Base-by-base conservation (phyloP, 2,888 invertebrate species). In the Gnatocerus cornutus region DNA sequence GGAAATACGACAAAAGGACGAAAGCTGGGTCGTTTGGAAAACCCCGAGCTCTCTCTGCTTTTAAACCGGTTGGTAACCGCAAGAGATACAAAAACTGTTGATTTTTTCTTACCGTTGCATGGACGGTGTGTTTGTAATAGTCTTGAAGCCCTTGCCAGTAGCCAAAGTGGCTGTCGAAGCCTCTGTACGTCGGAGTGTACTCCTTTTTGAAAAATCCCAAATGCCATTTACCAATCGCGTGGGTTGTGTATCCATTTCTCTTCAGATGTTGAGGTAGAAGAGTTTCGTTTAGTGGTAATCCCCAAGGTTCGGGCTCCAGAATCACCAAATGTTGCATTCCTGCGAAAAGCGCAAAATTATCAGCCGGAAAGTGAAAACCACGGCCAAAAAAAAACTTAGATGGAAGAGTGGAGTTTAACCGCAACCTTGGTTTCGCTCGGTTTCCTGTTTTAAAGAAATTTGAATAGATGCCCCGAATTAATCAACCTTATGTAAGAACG, bases 161-260 rank as follows among this genome's bases (percentile, higher is more conserved):
- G 0, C 97, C 97, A 80, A 90, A 93, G 82, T 95, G 94, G 3
- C 89, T 87, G 75, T 94, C 91, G 79, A 94, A 97, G 2, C 95
- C 95, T 61, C 95, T 88, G 62, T 87, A 87, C 1, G 89, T 89
- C 0, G 95, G 95, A 1, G 93, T 89, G 81, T 90, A 94, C 75
- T 90, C 90, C 59, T 87, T 87, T 62, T 88, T 87, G 72, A 90
- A 91, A 86, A 91, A 94, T 0, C 97, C 97, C 68, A 97, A 88
- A 82, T 94, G 93, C 95, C 95, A 95, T 86, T 95, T 95, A 9
- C 95, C 95, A 9, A 95, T 89, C 37, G 93, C 90, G 81, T 93
- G 91, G 0, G 93, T 93, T 14, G 85, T 84, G 82, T 95, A 96
- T 6, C 94, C 94, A 62, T 87, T 84, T 21, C 86, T 86, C 78